These are phyloP conservation scores for Ormyrus rosae DNA, from an alignment of 2,888 invertebrate species.

Conservation along the genomic window DNA sequence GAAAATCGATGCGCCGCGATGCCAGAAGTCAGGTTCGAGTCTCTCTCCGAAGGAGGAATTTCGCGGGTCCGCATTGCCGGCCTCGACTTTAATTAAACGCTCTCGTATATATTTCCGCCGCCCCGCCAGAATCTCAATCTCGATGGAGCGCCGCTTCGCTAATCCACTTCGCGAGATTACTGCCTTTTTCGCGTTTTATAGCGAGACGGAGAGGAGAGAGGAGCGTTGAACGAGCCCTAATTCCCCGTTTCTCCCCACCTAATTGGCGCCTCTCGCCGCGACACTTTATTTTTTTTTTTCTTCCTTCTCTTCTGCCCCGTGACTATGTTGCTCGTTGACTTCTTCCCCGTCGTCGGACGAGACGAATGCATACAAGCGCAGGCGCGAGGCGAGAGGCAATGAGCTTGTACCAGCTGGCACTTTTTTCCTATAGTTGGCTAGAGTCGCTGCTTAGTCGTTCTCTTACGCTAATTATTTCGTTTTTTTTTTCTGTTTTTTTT, in stretches of 20 bases:
- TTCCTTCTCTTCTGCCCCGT: neutral
- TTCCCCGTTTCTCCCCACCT: slow-evolving; percentile 34
- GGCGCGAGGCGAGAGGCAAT: neutral
- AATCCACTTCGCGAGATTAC: neutral
- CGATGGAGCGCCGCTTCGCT: too few relatives aligned
- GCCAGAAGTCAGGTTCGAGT: too few relatives aligned
- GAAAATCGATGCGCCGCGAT: too few relatives aligned
- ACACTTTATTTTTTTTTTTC: neutral
- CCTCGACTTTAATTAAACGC: slow-evolving; percentile 25
- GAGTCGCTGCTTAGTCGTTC: too few relatives aligned
- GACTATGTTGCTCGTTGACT: slow-evolving; percentile 25
- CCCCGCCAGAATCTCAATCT: too few relatives aligned
- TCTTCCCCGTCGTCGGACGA: slow-evolving; percentile 26
- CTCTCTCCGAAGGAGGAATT: too few relatives aligned
- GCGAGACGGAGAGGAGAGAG: slow-evolving; percentile 8
- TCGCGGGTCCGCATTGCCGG: too few relatives aligned
- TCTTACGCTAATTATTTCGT: too few relatives aligned
- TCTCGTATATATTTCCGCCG: neutral
- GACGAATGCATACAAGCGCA: neutral
- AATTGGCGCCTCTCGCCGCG: slow-evolving; percentile 30
- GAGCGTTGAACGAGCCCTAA: slow-evolving; percentile 41
- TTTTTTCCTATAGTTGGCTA: neutral
- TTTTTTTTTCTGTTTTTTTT: too few relatives aligned
- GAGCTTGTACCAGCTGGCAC: neutral
- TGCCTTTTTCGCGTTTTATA: too few relatives aligned